Evolutionary conservation across 1,140 invertebrate genomes (phyloP), one percentile per base, ranked within the genome.

Genomic region (Littorina saxatilis): DNA sequence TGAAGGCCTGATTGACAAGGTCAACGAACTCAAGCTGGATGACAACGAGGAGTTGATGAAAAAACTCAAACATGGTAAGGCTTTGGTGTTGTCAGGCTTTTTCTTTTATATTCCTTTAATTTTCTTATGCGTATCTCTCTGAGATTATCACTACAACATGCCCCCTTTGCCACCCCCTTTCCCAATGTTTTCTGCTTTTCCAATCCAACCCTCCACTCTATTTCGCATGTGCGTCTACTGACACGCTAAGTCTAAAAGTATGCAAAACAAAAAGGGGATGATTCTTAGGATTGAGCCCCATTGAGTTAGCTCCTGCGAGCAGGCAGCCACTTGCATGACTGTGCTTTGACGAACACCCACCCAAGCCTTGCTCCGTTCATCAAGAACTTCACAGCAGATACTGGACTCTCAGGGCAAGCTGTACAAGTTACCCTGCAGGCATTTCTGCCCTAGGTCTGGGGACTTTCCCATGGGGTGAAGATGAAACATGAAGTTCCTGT

Each of bases 1-100:
- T 87, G 98, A 99, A 93, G 99, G 99, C n/a, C 94, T 99, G 20
- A 97, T 99, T 86, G 98, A 99, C 90, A 99, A 99, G 95, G 98
- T 99, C 0, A 99, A 99, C 93, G 99, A 99, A 93, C 94, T 99
- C 27, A 99, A 99, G 93, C 93, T 99, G 82, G 99, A 99, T 93
- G 98, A 99, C 87, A 99, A 99, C 93, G 98, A 99, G 94, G 98
- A 99, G 92, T 93, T 99, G 43, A 95, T 99, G 85, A 98, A 99
- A 90, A 99, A 99, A 94, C 96, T 99, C 23, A 99, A 99, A 93
- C 99, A 99, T 92, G 99, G 94, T 93, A 85, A 86, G 77, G 37
- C 47, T 3, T 23, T 27, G 39, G 40, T 78, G 55, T 15, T n/a
- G n/a, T n/a, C n/a, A 32, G 74, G 27, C 35, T 27, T n/a, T 76